Conservation (phyloP, 1,140 invertebrate genomes). For the Hyposmocoma kahamanoa region DNA sequence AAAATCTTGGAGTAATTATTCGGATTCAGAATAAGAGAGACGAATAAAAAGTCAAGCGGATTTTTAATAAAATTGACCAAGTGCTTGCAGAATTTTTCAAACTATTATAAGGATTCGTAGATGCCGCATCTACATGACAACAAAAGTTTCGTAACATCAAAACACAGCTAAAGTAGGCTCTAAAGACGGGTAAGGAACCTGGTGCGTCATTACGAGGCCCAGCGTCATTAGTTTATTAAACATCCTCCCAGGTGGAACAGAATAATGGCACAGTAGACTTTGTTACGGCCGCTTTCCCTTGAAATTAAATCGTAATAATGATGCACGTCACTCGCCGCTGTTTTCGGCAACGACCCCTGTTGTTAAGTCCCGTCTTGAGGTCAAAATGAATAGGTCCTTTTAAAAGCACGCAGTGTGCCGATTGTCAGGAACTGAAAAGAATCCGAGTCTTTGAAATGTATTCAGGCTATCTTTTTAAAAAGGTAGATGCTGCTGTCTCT, state of each 20-base stretch:
- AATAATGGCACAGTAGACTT: conserved; percentile 64
- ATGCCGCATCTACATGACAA: too few relatives aligned
- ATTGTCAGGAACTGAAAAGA: conserved; percentile 68
- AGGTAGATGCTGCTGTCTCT: not conserved
- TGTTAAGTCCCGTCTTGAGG: conserved; percentile 68
- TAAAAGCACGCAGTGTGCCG: conserved; percentile 55
- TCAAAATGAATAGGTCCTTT: conserved; percentile 67
- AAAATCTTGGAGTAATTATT: conserved; percentile 42
- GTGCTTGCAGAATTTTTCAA: too few relatives aligned
- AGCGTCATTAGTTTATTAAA: conserved; percentile 71
- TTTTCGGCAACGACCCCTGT: conserved; percentile 46
- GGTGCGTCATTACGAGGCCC: conserved; percentile 50
- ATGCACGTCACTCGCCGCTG: conserved; percentile 52
- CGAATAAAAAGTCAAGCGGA: conserved; percentile 13
- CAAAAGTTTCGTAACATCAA: too few relatives aligned
- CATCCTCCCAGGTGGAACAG: conserved; percentile 64
- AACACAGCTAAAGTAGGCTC: conserved; percentile 54
- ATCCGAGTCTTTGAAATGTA: conserved; percentile 19
- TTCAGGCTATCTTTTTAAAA: too few relatives aligned
- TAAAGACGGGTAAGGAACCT: conserved; percentile 24
- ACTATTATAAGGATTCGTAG: too few relatives aligned
- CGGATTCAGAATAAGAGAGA: conserved; percentile 26
- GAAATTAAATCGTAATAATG: conserved; percentile 70
- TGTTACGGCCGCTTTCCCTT: conserved; percentile 62
- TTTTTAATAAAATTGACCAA: conserved; percentile 1